Evolutionary conservation across 2,797 vertebrate genomes (phyloP), one percentile per base, ranked within the genome.

Genomic region (Zenarchopterus dispar): DNA sequence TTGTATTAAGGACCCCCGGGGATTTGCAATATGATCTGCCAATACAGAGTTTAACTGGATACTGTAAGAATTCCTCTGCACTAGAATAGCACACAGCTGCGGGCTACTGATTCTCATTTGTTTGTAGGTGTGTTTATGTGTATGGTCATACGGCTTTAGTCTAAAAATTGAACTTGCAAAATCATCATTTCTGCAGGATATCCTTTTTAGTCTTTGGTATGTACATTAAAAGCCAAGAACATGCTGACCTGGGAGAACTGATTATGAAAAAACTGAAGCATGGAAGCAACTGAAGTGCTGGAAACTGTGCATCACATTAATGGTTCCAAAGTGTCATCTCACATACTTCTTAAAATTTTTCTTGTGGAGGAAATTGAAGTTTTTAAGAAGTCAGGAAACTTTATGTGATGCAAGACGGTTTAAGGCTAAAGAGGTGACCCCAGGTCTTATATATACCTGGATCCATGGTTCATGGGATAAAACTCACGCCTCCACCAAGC

Each of bases 1-100:
- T 80, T 81, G 82, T 83, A 86, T 85, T 82, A 86, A 58, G 48
- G 61, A 76, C 73, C 73, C 74, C 64, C n/a, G 2, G 46, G 56
- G 75, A 42, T 57, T 52, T 50, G 81, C 75, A 85, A 88, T 85
- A 78, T 80, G 78, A 91, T 82, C 79, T 62, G 55, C 62, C 70
- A 59, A 78, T 23, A 68, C 68, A 31, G 59, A 77, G 61, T 81
- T 84, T 64, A 79, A 78, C 59, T 71, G 73, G 78, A 88, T 85
- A 82, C 75, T 82, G 81, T 73, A 81, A 71, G 74, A 83, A 90
- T 84, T 82, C 63, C 59, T 78, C 44, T 4, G 19, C 55, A 72
- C 56, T 62, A 56, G 53, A 79, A 82, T 43, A 82, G 64, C 0
- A 64, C 23, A 33, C 44, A 44, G 62, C 81, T 78, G 63, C 56